These are phyloP conservation scores for Pimephales promelas DNA, from an alignment of 2,113 vertebrate genomes.

Conservation along the genomic window DNA sequence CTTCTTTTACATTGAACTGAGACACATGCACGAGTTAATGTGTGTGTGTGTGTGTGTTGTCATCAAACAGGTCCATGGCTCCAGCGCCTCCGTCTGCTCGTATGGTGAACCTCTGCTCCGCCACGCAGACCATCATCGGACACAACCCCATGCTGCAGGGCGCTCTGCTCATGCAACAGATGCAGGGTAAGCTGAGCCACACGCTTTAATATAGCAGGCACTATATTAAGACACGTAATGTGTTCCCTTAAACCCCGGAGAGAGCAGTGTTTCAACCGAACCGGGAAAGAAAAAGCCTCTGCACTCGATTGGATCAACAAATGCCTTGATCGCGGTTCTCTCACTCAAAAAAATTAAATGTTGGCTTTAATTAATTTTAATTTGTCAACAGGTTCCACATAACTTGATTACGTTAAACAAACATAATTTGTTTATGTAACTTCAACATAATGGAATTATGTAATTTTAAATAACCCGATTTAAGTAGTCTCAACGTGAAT, in stretches of 20 bases:
- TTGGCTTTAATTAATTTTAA: no score
- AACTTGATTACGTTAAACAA: no score
- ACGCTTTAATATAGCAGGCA: not conserved
- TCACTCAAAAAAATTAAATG: no score
- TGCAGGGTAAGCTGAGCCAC: slow-evolving; percentile 85
- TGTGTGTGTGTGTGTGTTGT: slow-evolving; percentile 42
- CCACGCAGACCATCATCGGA: slow-evolving; percentile 83
- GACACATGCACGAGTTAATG: not conserved
- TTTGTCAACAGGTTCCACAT: no score
- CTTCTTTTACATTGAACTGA: not conserved
- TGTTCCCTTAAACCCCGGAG: not conserved
- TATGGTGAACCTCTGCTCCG: slow-evolving; percentile 86
- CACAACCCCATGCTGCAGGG: slow-evolving; percentile 91
- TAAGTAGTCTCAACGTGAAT: no score
- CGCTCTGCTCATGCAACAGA: slow-evolving; percentile 92
- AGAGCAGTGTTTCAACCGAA: not conserved
- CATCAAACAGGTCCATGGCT: slow-evolving; percentile 66
- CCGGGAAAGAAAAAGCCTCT: no score
- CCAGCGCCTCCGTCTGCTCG: slow-evolving; percentile 76
- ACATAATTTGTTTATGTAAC: no score
- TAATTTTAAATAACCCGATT: no score
- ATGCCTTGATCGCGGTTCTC: no score
- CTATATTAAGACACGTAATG: not conserved
- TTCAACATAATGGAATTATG: no score
- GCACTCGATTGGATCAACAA: no score